Evolutionary conservation across 2,113 vertebrate species (phyloP), one percentile per base, ranked within the genome.

Genomic region (Oncorhynchus gorbuscha): DNA sequence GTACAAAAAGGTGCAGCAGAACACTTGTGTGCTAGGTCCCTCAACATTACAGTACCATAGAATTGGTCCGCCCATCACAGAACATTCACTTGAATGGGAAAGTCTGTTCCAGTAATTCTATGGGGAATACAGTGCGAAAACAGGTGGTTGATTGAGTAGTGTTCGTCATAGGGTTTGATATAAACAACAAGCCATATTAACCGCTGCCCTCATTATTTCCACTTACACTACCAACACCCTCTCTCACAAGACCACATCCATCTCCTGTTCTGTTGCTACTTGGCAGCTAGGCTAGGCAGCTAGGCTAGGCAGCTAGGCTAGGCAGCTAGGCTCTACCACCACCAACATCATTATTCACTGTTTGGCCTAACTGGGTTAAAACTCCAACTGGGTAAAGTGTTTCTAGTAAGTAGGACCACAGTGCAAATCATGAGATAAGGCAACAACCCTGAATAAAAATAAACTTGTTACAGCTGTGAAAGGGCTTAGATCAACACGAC

Each of bases 371-470:
- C 30, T 69, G 67, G 67, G 18, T 45, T 28, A 69, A 39, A n/a
- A 35, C 30, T 69, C 67, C 30, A 39, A 45, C 51, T 55, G 51
- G 14, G 30, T 4, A 39, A 18, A 45, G 30, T 69, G 67, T 39
- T 69, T 18, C 39, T 45, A 45, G 39, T 45, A 45, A 45, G 39
- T 45, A 45, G 18, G 28, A 69, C 14, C 66, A 69, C 16, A 39
- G n/a, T 20, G 32, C 67, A 69, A 69, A 35, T 69, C 32, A 39
- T 69, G 30, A 35, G 67, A 69, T 69, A n/a, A 69, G 11, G 67
- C 67, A 69, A 69, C 14, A 69, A 32, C 14, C 28, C 32, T 11
- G 39, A 16, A 69, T 20, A 3, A 35, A 69, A 69, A 69, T 69
- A 45, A 69, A 69, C 32, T 45, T 1, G 39, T 39, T 35, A n/a